Percentiles rank a stretch among this genome's conserved stretches.
Evolutionary conservation across 1,140 invertebrate genomes (phyloP).

Genomic region (Drosophila bocqueti): DNA sequence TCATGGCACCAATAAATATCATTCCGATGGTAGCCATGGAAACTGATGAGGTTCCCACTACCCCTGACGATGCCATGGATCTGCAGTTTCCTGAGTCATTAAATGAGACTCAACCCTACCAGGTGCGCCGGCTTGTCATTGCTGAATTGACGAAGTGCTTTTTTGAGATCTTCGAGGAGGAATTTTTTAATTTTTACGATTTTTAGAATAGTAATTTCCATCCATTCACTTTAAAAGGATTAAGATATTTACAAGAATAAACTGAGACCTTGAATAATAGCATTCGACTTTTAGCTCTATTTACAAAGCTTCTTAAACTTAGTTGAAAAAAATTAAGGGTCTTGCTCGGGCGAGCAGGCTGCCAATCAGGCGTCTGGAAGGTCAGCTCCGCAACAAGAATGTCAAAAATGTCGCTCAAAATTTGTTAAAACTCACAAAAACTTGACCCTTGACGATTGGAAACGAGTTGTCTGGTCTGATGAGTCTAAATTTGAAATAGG

Average conservation of each 20-base stretch:
- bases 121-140: conserved; percentile 44
- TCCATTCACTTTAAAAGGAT: not conserved
- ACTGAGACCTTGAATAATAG: no score
- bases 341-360: not conserved
- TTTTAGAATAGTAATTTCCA: no score
- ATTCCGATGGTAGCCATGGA: not conserved
- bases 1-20: not conserved
- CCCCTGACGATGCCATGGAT: not conserved
- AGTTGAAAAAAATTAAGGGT: not conserved
- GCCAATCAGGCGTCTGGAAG: conserved; percentile 57
- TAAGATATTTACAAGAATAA: not conserved
- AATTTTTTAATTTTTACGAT: no score
- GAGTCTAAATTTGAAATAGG: no score
- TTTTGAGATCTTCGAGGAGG: not conserved
- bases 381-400: conserved; percentile 62
- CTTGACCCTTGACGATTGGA: no score
- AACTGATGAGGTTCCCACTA: not conserved
- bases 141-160: conserved; percentile 36
- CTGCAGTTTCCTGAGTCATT: not conserved
- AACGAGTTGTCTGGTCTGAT: no score
- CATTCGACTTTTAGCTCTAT: not conserved
- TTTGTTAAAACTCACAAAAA: no score
- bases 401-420: conserved; percentile 4
- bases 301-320: not conserved
- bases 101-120: not conserved